Percentiles rank a stretch among this genome's conserved stretches.
Conservation (phyloP, 1,140 invertebrate species). For the Aporrectodea caliginosa region DNA sequence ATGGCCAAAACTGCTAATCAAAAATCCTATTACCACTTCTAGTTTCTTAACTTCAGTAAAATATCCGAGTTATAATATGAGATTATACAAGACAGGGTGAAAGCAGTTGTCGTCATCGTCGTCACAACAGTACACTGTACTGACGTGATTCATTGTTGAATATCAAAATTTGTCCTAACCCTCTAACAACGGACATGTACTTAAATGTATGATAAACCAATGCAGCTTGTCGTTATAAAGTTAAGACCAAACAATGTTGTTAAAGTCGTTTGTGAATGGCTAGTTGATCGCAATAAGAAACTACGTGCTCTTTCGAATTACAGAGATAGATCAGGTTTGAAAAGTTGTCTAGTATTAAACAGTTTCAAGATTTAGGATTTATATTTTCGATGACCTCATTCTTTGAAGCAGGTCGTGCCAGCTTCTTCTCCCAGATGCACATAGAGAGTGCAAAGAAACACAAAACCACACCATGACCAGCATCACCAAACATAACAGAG, state of each 20-base stretch:
- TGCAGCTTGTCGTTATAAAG: no score
- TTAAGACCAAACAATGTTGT: background rate
- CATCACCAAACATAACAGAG: conserved; percentile 96
- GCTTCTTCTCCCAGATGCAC: conserved; percentile 60
- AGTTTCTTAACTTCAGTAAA: no score
- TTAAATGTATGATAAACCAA: no score
- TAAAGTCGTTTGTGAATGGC: background rate
- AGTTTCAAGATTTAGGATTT: background rate
- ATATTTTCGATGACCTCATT: conserved; percentile 44
- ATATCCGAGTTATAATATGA: no score
- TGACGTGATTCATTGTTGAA: no score
- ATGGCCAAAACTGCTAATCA: no score
- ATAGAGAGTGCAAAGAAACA: conserved; percentile 63
- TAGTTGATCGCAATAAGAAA: background rate
- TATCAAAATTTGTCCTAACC: background rate
- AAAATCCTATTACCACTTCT: no score
- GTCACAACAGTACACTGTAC: no score
- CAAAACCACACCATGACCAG: conserved; percentile 79
- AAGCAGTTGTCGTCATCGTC: no score
- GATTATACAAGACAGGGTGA: no score
- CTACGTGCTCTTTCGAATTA: background rate
- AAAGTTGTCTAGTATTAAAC: background rate
- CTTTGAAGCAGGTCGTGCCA: conserved; percentile 38
- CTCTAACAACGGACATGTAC: no score
- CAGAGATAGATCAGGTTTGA: background rate